Evolutionary conservation across 2,797 vertebrate genomes (phyloP), one percentile per base, ranked within the genome.

Genomic region (Lophotriccus pileatus): DNA sequence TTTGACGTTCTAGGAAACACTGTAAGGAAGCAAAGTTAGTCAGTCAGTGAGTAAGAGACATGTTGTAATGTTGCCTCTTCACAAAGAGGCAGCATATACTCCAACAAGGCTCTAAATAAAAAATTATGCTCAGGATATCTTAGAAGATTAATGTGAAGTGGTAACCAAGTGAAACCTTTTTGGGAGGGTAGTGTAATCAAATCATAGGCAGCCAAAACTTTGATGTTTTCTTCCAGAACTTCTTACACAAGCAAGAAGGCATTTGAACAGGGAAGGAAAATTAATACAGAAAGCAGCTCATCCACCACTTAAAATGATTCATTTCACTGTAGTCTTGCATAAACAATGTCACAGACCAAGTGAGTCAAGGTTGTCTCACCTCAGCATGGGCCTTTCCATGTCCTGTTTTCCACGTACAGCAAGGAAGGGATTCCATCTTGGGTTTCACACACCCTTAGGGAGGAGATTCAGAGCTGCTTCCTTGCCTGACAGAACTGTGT

Each of bases 1-100:
- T 82, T 76, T 93, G 83, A 84, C 67, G 63, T 70, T 32, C 63
- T 73, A 77, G 80, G 82, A 94, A 88, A 86, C 68, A 88, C 20
- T 56, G 12, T 50, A 84, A 82, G 55, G 62, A 94, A 86, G 41
- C 3, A 83, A 83, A 79, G 44, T 88, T 70, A 95, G 15, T 12
- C 47, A 66, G 73, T 27, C 64, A 59, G 50, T 58, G 59, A 90
- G 49, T n/a, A 76, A 52, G 47, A 63, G 44, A 56, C 0, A 1
- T n/a, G 14, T 8, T 62, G 30, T 21, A 32, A 14, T 11, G 6
- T 5, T 75, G 49, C 49, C 49, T 41, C 30, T 73, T 62, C 17
- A 7, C 15, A 32, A 69, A 83, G 67, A 88, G 22, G 5, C 15
- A 87, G 23, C 0, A 0, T 34, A 63, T 39, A 18, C 32, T 85